A percentile compares a stretch with the other conserved stretches of the same genome.
phyloP scores from a whole-genome alignment of 1,140 invertebrate genomes.

The Vanessa tameamea region DNA sequence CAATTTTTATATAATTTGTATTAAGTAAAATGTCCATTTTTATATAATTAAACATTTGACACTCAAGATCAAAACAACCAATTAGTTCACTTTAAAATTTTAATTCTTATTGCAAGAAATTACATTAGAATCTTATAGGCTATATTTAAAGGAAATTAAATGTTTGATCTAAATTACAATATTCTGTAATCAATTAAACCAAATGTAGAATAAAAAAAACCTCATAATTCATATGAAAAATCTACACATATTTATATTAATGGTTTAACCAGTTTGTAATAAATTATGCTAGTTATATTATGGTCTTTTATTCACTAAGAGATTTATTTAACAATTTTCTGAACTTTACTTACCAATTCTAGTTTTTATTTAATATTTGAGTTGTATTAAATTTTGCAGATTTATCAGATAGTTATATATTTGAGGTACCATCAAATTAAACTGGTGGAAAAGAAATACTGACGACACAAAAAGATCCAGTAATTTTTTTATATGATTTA shows the following conservation, averaged over 20 bases:
- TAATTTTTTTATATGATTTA: no score
- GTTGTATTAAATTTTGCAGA: neutral
- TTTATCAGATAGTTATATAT: neutral
- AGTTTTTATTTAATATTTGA: neutral
- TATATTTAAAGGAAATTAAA: conserved; percentile 51
- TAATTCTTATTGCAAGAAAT: conserved; percentile 66
- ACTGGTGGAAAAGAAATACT: neutral
- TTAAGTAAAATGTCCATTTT: conserved; percentile 8
- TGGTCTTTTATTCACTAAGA: conserved; percentile 4
- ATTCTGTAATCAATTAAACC: conserved; percentile 4
- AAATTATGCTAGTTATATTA: neutral
- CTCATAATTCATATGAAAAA: neutral
- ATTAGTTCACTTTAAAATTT: conserved; percentile 57
- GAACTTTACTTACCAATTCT: no score
- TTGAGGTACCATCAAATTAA: neutral
- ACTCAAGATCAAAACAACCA: conserved; percentile 33
- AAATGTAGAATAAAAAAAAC: neutral
- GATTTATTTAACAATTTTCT: neutral
- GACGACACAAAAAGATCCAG: neutral
- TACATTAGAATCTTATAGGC: conserved; percentile 62
- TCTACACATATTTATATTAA: neutral
- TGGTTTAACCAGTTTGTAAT: neutral
- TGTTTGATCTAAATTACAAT: conserved; percentile 21
- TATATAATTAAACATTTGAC: conserved; percentile 10
- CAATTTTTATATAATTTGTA: conserved; percentile 4